Conservation (phyloP, 92 coral and sea anemone species). For the Montipora capitata region DNA sequence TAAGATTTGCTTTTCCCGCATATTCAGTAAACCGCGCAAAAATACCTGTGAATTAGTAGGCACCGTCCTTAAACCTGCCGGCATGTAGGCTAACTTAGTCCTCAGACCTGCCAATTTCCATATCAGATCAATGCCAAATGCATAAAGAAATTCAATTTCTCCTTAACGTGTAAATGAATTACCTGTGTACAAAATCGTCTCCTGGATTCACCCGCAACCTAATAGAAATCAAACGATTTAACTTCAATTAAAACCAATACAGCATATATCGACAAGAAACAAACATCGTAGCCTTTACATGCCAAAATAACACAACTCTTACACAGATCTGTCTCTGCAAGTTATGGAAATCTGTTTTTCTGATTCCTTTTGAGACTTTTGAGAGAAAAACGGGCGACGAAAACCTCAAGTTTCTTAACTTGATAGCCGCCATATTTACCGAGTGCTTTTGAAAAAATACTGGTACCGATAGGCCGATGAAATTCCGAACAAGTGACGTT, state of each 20-base stretch:
- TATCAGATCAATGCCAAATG: too few relatives aligned
- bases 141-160: too few relatives aligned
- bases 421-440: slow-evolving; percentile 48
- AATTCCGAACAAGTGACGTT: slow-evolving; percentile 46
- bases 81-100: too few relatives aligned
- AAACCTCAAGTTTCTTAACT: slow-evolving; percentile 12
- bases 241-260: too few relatives aligned
- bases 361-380: neutral
- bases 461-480: slow-evolving; percentile 15
- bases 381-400: neutral
- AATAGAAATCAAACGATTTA: slow-evolving; percentile 1
- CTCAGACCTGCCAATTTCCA: too few relatives aligned
- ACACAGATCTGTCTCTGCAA: slow-evolving; percentile 11
- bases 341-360: slow-evolving; percentile 7
- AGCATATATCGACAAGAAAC: neutral
- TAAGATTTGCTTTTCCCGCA: too few relatives aligned
- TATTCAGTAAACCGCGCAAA: too few relatives aligned
- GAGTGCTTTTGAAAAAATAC: neutral
- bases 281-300: neutral
- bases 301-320: neutral
- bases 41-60: too few relatives aligned
- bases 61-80: too few relatives aligned
- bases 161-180: neutral
- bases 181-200: slow-evolving; percentile 74
- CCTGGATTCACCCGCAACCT: slow-evolving; percentile 38